These are phyloP conservation scores for Idaea straminata DNA, from an alignment of 2,888 invertebrate genomes.

Conservation along the genomic window DNA sequence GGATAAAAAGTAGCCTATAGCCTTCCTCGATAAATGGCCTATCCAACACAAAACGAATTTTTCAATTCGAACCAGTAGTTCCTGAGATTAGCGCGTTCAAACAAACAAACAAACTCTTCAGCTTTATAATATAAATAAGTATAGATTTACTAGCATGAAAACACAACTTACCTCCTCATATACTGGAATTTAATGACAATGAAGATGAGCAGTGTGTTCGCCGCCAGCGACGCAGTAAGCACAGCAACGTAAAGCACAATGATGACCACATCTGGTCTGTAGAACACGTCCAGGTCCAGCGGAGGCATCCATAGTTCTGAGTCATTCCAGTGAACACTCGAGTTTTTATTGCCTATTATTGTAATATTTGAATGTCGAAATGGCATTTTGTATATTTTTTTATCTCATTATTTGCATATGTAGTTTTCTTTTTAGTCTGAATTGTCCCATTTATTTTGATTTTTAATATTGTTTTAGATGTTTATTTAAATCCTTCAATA, in stretches of 20 bases:
- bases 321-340: constrained; percentile 46
- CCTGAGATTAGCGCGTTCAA: too few species aligned
- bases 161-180: constrained; percentile 83
- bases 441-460: neutral
- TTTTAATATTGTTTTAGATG: neutral
- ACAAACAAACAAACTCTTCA: too few species aligned
- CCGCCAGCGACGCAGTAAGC: constrained; percentile 82
- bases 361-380: neutral
- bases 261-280: constrained; percentile 71
- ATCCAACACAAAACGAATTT: too few species aligned
- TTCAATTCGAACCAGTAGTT: too few species aligned
- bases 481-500: neutral
- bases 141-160: neutral
- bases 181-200: constrained; percentile 86
- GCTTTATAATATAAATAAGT: too few species aligned
- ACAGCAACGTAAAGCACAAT: constrained; percentile 84
- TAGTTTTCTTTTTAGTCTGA: neutral
- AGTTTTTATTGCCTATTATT: neutral
- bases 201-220: constrained; percentile 84
- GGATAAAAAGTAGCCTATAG: too few species aligned
- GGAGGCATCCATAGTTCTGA: constrained; percentile 46
- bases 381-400: constrained; percentile 10
- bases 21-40: too few species aligned
- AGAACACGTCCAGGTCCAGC: constrained; percentile 63
- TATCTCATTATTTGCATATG: neutral